These are phyloP conservation scores for Cephus spinipes DNA, from an alignment of 2,888 invertebrate species.

Conservation along the genomic window DNA sequence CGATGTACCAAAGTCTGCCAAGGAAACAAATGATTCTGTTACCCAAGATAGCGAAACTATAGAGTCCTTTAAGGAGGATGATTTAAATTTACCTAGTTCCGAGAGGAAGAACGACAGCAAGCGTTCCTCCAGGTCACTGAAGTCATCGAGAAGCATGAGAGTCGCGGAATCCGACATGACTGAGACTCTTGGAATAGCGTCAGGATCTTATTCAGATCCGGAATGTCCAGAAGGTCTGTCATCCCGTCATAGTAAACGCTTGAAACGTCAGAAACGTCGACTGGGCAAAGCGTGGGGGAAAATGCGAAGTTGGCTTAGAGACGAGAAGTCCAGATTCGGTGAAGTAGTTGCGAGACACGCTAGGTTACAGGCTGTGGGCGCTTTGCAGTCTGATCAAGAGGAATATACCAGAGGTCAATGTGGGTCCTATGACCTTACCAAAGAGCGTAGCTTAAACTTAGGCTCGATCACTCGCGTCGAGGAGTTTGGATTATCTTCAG, in stretches of 20 bases:
- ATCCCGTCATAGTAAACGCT: neutral
- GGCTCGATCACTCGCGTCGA: conserved; percentile 51
- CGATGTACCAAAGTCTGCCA: conserved; percentile 43
- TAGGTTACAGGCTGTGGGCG: conserved; percentile 53
- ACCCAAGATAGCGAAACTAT: neutral
- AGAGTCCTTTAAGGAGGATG: neutral
- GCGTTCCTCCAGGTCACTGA: conserved; percentile 18
- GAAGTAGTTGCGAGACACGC: conserved; percentile 58
- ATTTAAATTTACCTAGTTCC: conserved; percentile 7
- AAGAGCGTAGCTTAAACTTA: conserved; percentile 40
- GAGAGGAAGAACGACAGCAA: conserved; percentile 1
- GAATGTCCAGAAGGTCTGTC: conserved; percentile 38
- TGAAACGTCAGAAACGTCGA: conserved; percentile 15
- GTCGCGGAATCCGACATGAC: neutral
- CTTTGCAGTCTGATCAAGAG: conserved; percentile 27
- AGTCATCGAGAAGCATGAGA: conserved; percentile 21
- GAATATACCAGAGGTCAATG: conserved; percentile 30
- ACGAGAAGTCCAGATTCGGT: conserved; percentile 53
- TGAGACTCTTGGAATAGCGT: neutral
- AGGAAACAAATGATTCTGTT: conserved; percentile 7
- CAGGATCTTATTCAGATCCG: conserved; percentile 38
- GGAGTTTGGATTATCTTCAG: conserved; percentile 51
- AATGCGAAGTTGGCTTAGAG: conserved; percentile 58
- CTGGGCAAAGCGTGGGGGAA: conserved; percentile 58
- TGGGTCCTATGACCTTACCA: conserved; percentile 57